Conservation (phyloP, 2,888 invertebrate species). For the Ariolimax columbianus region DNA sequence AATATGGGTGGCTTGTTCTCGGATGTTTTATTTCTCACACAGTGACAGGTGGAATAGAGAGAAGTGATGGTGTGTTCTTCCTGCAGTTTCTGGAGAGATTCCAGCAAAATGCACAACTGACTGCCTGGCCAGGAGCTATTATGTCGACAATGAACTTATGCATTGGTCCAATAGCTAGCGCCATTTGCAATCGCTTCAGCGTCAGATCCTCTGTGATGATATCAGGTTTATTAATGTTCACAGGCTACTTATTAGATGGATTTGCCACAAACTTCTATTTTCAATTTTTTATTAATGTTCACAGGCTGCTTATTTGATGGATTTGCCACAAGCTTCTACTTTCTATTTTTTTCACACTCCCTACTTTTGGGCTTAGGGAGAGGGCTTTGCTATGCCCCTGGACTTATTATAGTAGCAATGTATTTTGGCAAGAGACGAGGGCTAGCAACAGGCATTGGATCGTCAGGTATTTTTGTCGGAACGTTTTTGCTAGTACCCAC, state of each 20-base stretch:
- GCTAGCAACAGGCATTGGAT: conserved; percentile 64
- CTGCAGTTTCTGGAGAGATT: conserved; percentile 63
- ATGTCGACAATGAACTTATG: conserved; percentile 56
- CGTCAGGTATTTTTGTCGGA: conserved; percentile 68
- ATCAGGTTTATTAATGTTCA: conserved; percentile 57
- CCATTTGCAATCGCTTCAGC: conserved; percentile 62
- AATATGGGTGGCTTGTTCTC: conserved; percentile 71
- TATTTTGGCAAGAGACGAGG: conserved; percentile 69
- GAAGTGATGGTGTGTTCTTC: conserved; percentile 67
- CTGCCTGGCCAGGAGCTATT: conserved; percentile 68
- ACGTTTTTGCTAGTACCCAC: conserved; percentile 64
- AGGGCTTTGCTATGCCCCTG: conserved; percentile 63
- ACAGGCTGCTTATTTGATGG: conserved; percentile 59
- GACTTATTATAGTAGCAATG: conserved; percentile 61
- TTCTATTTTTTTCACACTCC: conserved; percentile 62
- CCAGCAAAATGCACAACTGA: conserved; percentile 61
- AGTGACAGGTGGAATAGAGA: conserved; percentile 65
- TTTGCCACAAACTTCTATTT: conserved; percentile 58
- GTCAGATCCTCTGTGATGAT: conserved; percentile 60
- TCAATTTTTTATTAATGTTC: no score
- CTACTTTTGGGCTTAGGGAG: conserved; percentile 64
- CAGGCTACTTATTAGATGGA: conserved; percentile 59
- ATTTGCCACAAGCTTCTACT: conserved; percentile 57
- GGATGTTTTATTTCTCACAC: conserved; percentile 63
- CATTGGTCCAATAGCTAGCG: conserved; percentile 63